Base-by-base conservation (phyloP, 2,113 vertebrate species). In the Eulacestoma nigropectus region DNA sequence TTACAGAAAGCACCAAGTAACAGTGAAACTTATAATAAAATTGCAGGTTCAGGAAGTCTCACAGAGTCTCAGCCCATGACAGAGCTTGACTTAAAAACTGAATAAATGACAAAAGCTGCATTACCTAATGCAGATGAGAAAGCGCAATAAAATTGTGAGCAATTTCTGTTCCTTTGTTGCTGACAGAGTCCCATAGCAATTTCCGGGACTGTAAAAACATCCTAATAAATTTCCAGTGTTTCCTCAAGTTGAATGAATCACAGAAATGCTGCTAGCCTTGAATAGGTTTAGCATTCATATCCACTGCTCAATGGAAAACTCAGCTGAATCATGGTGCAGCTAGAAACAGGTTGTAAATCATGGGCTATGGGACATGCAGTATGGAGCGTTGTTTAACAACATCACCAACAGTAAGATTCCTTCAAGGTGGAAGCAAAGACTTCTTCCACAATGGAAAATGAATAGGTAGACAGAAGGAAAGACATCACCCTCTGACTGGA, bases 181-280 rank as follows among this genome's bases (percentile, higher is more conserved):
- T 93, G 95, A 98, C 96, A 96, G 96, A 97, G 94, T 90, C 95
- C 69, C 95, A 84, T 56, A 96, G 94, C 96, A 97, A 98, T 98
- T 98, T 98, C 97, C 88, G 83, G 96, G 81, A 79, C 93, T 97
- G 86, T 95, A 96, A 97, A 98, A 98, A 96, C 97, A 98, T 97
- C 95, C 97, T 96, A 97, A 98, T 98, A 98, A 97, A 98, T 98
- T 97, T 97, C 87, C 84, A 93, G 70, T 89, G 91, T 97, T 96
- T 97, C 96, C 97, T 97, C 70, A 93, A 95, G 67, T 95, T 97
- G 97, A 96, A 96, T 96, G 96, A 95, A 97, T 96, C 73, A 56
- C 97, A 97, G 96, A 98, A 96, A 97, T 92, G 76, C 86, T 95
- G 80, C 92, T 97, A 93, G 96, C 94, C 97, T 97, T 97, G 97